Evolutionary conservation across 1,140 invertebrate genomes (phyloP), one percentile per base, ranked within the genome.

Genomic region (Diuraphis noxia): DNA sequence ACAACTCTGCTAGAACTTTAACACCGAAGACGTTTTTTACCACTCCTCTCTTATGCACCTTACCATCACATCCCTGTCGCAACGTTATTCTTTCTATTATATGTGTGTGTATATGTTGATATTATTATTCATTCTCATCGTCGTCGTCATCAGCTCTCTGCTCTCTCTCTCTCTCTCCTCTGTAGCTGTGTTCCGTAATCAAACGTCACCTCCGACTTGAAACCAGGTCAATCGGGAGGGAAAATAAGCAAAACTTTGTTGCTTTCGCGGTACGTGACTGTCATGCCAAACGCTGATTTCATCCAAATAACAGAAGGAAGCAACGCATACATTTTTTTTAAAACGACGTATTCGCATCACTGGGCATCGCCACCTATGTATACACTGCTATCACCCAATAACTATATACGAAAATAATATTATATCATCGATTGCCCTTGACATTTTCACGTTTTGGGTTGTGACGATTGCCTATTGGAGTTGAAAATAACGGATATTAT

Each of bases 211-310:
- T 41, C 2, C 19, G n/a, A 34, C 21, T 21, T 19, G 21, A 90
- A 90, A 81, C 41, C 40, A 43, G 88, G 88, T 79, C 63, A 90
- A 8, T 17, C 13, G 56, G 56, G 56, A 72, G n/a, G 72, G 19
- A 41, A 90, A 90, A 90, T 90, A 81, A 90, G 63, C 88, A 79
- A 90, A 90, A 90, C 88, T 90, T 90, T 90, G 72, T 77, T 46
- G 56, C 87, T 77, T 17, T 43, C n/a, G 56, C 17, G n/a, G 72
- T 43, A 79, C 88, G 88, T 90, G 88, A 90, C 63, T 72, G 21
- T 43, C 41, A 72, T 90, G 43, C n/a, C n/a, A 46, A 90, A n/a
- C 13, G 41, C 34, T 19, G 41, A 90, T 46, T 90, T 36, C 8
- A 79, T 89, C 63, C 41, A 13, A 90, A 90, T 90, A 77, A 46